Base-by-base conservation (phyloP, 2,888 invertebrate genomes). In the Embidobia sp. region DNA sequence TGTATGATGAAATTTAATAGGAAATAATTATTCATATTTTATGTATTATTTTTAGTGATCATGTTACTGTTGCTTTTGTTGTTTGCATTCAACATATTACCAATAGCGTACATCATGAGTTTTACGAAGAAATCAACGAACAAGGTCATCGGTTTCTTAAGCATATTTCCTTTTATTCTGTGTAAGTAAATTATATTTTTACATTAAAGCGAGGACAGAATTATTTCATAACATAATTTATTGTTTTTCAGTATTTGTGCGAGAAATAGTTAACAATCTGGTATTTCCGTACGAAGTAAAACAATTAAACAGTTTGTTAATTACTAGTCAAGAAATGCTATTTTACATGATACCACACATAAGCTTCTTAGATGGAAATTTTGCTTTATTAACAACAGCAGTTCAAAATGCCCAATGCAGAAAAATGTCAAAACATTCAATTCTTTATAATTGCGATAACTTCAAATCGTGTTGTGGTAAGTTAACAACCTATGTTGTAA, bases 41-140 rank as follows among this genome's bases (percentile, higher is more conserved):
- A 22, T 42, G 31, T n/a, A n/a, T n/a, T n/a, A 59, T 29, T 86
- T 86, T 16, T 80, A 88, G 86, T 80, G 35, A 83, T 81, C 0
- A 92, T 95, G 1, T 84, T 96, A 29, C 90, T 96, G 16, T 90
- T 96, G 51, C 95, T 95, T 83, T 82, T 97, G 3, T 82, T 95
- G 6, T 87, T 95, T 46, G 97, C 95, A 85, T 89, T 94, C 49
- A 91, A 93, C 55, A 91, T 94, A 16, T 66, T 89, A 22, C 82
- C 88, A 4, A 33, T 89, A 13, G 80, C 81, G 6, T 89, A 89
- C 37, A 78, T 86, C 35, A 80, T 85, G 13, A 89, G 85, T 46
- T 89, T 89, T 63, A 37, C 81, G 22, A 85, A 84, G 51, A 87
- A 86, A 59, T 83, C 86, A 10, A 81, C 78, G 5, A 87, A 77